phyloP scores from a whole-genome alignment of 1,140 invertebrate genomes.

The Drosophila erecta region DNA sequence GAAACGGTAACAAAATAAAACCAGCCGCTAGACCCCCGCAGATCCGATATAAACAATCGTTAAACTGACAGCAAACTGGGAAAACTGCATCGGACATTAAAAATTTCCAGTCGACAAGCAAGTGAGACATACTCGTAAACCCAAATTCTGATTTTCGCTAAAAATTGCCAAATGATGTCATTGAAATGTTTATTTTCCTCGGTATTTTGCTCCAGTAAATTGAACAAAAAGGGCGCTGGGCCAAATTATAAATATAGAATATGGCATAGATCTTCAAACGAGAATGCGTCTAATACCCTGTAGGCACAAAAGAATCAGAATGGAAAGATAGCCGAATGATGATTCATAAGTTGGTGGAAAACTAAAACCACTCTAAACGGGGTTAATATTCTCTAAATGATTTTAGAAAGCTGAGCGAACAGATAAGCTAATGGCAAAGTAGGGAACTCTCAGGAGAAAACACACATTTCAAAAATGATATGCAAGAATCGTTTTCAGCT shows the following conservation, averaged over 20 bases:
- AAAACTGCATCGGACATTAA: slow-evolving; percentile 24
- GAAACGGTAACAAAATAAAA: slow-evolving; percentile 18
- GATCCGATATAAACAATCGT: slow-evolving; percentile 49
- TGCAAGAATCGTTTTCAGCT: neutral
- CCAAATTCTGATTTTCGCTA: neutral
- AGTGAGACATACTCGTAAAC: slow-evolving; percentile 13
- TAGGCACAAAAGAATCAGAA: slow-evolving; percentile 18
- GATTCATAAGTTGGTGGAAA: neutral
- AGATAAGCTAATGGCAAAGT: neutral
- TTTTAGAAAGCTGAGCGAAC: slow-evolving; percentile 24
- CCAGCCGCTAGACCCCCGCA: slow-evolving; percentile 9
- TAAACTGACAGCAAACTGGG: slow-evolving; percentile 20
- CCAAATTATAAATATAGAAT: slow-evolving; percentile 69
- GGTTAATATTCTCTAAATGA: neutral
- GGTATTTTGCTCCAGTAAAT: slow-evolving; percentile 61
- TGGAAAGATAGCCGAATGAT: slow-evolving; percentile 28
- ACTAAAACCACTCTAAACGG: neutral
- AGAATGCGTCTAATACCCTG: slow-evolving; percentile 47
- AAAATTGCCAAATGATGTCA: slow-evolving; percentile 53
- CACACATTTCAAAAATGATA: neutral
- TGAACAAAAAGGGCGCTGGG: slow-evolving; percentile 56
- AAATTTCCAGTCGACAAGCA: slow-evolving; percentile 1
- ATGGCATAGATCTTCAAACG: slow-evolving; percentile 64
- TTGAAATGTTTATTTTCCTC: slow-evolving; percentile 45
- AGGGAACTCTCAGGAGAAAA: too few relatives aligned